Evolutionary conservation across 2,888 invertebrate genomes (phyloP).

Genomic region (Rotaria macrura): DNA sequence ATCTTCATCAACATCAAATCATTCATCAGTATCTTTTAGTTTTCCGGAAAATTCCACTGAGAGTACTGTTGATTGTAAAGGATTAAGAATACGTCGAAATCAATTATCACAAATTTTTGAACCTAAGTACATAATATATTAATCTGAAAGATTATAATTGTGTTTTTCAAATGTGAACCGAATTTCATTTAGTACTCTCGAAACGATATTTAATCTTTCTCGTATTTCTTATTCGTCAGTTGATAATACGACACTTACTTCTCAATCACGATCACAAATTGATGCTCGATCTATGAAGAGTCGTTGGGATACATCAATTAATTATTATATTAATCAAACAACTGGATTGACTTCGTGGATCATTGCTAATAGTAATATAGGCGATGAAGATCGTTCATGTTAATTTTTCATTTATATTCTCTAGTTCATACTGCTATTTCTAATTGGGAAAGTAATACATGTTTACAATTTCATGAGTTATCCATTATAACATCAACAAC

Average conservation of each 20-base stretch:
- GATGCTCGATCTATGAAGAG: neutral
- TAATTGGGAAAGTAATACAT: neutral
- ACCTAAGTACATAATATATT: neutral
- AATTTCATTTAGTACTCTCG: neutral
- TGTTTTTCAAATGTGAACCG: neutral
- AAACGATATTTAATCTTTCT: neutral
- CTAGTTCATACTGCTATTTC: neutral
- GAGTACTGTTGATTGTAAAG: neutral
- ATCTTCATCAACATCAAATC: neutral
- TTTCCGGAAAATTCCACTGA: neutral
- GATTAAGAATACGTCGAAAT: neutral
- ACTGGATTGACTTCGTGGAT: neutral
- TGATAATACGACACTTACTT: neutral
- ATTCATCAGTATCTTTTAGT: neutral
- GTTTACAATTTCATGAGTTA: neutral
- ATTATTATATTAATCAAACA: neutral
- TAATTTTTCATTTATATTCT: neutral
- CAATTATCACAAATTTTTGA: constrained; percentile 16
- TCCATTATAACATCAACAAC: neutral
- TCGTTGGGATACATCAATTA: neutral
- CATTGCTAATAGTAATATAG: neutral
- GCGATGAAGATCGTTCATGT: neutral
- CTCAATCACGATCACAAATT: neutral
- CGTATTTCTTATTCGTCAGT: neutral
- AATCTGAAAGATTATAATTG: too few relatives aligned